phyloP scores from a whole-genome alignment of 64 coral and sea anemone genomes.

The Pachyseris speciosa region DNA sequence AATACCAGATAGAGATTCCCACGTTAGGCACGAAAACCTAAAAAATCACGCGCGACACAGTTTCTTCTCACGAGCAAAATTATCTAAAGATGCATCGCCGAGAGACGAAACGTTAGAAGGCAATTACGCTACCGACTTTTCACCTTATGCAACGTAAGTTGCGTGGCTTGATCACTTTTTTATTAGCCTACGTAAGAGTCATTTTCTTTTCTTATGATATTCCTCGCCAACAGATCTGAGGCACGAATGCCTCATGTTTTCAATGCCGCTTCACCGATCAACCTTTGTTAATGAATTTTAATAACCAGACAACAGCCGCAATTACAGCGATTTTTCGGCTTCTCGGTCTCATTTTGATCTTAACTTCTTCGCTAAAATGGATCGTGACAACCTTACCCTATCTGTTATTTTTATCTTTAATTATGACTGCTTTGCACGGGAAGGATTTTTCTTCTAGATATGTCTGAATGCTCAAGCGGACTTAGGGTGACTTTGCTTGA shows the following conservation, averaged over 20 bases:
- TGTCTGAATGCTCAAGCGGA: no score
- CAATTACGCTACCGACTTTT: neutral
- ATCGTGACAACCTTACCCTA: no score
- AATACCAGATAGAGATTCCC: neutral
- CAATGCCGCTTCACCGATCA: no score
- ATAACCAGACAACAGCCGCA: no score
- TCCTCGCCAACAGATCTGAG: neutral
- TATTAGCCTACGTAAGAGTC: conserved; percentile 5
- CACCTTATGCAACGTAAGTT: neutral
- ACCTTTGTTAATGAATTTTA: no score
- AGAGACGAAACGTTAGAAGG: neutral
- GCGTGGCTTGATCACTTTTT: neutral
- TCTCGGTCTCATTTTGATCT: no score
- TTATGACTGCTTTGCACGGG: no score
- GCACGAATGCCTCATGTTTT: neutral
- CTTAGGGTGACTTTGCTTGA: no score
- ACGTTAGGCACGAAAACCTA: neutral
- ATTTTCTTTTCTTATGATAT: conserved; percentile 7
- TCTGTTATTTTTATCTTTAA: no score
- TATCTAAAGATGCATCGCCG: neutral
- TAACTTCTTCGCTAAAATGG: no score
- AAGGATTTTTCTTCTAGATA: no score
- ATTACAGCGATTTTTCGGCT: no score
- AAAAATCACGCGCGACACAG: neutral
- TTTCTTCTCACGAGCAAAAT: neutral